Evolutionary conservation across 2,888 invertebrate species (phyloP), one percentile per base, ranked within the genome.

Genomic region (Exocentrus adspersus): DNA sequence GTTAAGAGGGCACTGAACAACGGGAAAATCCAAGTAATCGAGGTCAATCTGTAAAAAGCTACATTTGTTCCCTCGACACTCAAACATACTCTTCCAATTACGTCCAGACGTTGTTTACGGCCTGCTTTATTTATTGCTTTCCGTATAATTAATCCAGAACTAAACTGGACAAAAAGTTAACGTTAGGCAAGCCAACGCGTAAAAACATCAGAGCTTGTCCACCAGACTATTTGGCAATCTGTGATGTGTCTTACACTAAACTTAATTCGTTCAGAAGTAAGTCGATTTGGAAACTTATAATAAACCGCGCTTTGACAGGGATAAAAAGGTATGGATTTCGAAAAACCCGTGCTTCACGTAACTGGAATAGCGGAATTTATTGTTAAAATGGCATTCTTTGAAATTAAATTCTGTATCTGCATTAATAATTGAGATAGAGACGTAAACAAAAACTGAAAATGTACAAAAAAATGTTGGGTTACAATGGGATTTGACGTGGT

Each of bases 131-230:
- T 43, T 14, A 20, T 24, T 2, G 14, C 12, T 24, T 14, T 48
- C n/a, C n/a, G 24, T 12, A 24, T 24, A 48, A 48, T 24, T 48
- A 20, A 48, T 24, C 46, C 24, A 48, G n/a, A 21, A 48, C 21
- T 48, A 12, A 24, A 48, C 21, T 24, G 14, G 14, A 21, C 24
- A 14, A 24, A 24, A 14, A 48, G 12, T 16, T 14, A 24, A 4
- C 21, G 24, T 48, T 12, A 14, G 20, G 9, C 24, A 21, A 48
- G 46, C 21, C 46, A 16, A n/a, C 24, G 12, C 12, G 12, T 24
- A 24, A 24, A 48, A 48, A 48, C 21, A n/a, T 1, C 24, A 14
- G 24, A 19, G 6, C 6, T 9, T 24, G 10, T 24, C 12, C 46
- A 24, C 2, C 6, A 24, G 37, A 14, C 37, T n/a, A 48, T 48